Percentiles rank a stretch among this genome's conserved stretches.
phyloP scores from a whole-genome alignment of 2,888 invertebrate species.

The Acleris cristana region DNA sequence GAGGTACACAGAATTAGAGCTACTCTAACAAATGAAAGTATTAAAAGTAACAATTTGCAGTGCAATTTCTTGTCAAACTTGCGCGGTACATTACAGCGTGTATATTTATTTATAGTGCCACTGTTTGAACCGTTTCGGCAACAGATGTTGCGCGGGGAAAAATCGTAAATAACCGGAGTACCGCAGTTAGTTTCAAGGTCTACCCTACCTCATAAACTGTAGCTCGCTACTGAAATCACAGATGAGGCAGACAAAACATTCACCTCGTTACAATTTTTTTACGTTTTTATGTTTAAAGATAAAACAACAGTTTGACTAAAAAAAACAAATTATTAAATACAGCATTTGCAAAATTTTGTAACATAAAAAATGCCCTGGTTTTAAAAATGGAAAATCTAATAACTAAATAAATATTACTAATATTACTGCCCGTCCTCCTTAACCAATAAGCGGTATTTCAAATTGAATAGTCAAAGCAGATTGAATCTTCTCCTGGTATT shows the following conservation, averaged over 20 bases:
- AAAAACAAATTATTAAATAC: neutral
- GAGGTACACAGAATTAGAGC: too few relatives aligned
- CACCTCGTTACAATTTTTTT: neutral
- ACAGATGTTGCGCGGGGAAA: constrained; percentile 58
- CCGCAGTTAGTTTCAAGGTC: constrained; percentile 46
- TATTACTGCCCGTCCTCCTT: too few relatives aligned
- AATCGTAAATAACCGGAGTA: constrained; percentile 48
- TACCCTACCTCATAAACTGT: constrained; percentile 26
- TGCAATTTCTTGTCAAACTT: constrained; percentile 4
- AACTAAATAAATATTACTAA: too few relatives aligned
- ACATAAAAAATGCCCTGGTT: too few relatives aligned
- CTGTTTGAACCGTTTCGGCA: constrained; percentile 59
- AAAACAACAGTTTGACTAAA: neutral
- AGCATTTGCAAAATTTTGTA: too few relatives aligned
- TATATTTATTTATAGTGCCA: constrained; percentile 62
- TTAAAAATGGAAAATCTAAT: too few relatives aligned
- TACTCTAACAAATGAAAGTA: neutral
- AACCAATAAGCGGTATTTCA: too few relatives aligned
- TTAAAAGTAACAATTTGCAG: neutral
- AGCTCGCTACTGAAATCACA: neutral
- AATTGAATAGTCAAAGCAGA: too few relatives aligned
- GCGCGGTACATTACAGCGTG: constrained; percentile 20
- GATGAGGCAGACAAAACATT: neutral
- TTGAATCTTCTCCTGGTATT: too few relatives aligned
- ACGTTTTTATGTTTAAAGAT: neutral